Percentiles rank a stretch among this genome's conserved stretches.
Evolutionary conservation across 1,140 invertebrate species (phyloP).

Genomic region (Saccostrea echinata): DNA sequence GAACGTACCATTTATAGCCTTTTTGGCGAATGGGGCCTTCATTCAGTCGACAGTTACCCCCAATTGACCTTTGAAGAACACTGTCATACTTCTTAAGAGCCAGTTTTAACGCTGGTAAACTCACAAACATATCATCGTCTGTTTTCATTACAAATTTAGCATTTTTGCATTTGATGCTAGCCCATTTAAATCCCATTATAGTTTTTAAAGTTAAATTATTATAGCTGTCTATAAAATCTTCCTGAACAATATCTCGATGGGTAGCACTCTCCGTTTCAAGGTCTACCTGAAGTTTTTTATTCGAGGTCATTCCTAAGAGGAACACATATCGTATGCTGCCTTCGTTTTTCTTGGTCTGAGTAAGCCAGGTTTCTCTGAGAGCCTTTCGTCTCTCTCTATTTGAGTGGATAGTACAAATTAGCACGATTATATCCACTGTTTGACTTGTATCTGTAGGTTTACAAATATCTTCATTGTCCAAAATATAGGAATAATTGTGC

Average conservation of each 20-base stretch:
- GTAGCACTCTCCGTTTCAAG: slow-evolving; percentile 53
- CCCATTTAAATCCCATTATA: slow-evolving; percentile 64
- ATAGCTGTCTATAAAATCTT: slow-evolving; percentile 64
- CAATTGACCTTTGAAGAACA: slow-evolving; percentile 50
- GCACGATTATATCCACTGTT: slow-evolving; percentile 42
- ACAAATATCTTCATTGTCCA: background rate
- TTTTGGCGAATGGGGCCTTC: slow-evolving; percentile 64
- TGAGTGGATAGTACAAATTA: slow-evolving; percentile 47
- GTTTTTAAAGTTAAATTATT: slow-evolving; percentile 64
- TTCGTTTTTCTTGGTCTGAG: slow-evolving; percentile 40
- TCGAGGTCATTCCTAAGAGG: slow-evolving; percentile 50
- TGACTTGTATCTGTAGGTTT: background rate
- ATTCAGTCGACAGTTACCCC: slow-evolving; percentile 45
- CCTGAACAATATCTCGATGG: slow-evolving; percentile 63
- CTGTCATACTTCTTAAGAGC: slow-evolving; percentile 40
- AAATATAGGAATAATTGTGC: background rate
- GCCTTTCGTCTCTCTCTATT: slow-evolving; percentile 38
- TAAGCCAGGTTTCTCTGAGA: slow-evolving; percentile 51
- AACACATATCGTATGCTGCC: slow-evolving; percentile 52
- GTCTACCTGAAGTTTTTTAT: slow-evolving; percentile 7
- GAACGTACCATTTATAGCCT: slow-evolving; percentile 78
- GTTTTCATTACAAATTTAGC: slow-evolving; percentile 65
- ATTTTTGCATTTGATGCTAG: slow-evolving; percentile 51
- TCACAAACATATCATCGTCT: slow-evolving; percentile 66
- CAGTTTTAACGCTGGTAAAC: slow-evolving; percentile 59